phyloP scores from a whole-genome alignment of 1,140 invertebrate genomes.

The Dolichoris vasculosae region DNA sequence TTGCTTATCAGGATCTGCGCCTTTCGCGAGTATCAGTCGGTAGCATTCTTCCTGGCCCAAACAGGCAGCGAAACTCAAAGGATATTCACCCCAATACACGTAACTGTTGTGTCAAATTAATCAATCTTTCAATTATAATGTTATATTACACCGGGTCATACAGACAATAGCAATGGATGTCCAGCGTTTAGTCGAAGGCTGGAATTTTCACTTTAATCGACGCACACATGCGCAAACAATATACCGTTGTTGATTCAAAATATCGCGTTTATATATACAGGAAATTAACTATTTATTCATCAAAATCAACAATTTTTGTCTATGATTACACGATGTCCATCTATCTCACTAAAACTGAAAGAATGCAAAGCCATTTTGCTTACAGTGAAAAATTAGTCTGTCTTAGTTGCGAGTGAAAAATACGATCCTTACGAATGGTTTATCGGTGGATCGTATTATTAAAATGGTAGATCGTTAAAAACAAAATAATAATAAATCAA shows the following conservation, averaged over 20 bases:
- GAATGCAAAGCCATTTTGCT: background rate
- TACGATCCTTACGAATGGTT: background rate
- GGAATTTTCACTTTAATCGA: background rate
- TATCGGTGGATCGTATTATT: background rate
- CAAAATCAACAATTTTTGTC: no score
- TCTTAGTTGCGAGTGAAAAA: background rate
- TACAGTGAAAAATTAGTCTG: background rate
- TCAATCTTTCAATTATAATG: slow-evolving; percentile 8
- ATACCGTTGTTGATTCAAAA: background rate
- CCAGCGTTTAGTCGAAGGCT: background rate
- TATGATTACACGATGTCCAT: no score
- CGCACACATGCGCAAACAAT: background rate
- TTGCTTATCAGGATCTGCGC: slow-evolving; percentile 95
- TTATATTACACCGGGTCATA: background rate
- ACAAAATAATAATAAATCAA: background rate
- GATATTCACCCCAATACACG: slow-evolving; percentile 99
- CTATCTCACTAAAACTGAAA: no score
- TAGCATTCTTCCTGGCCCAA: slow-evolving; percentile 98
- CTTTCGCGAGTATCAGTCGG: slow-evolving; percentile 92
- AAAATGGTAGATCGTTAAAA: background rate
- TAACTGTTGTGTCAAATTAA: slow-evolving; percentile 77
- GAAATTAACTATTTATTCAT: background rate
- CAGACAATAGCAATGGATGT: background rate
- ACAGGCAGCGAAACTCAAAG: slow-evolving; percentile 96
- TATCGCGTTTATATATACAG: background rate